Evolutionary conservation across 2,113 vertebrate genomes (phyloP), one percentile per base, ranked within the genome.

Genomic region (Rhea pennata): DNA sequence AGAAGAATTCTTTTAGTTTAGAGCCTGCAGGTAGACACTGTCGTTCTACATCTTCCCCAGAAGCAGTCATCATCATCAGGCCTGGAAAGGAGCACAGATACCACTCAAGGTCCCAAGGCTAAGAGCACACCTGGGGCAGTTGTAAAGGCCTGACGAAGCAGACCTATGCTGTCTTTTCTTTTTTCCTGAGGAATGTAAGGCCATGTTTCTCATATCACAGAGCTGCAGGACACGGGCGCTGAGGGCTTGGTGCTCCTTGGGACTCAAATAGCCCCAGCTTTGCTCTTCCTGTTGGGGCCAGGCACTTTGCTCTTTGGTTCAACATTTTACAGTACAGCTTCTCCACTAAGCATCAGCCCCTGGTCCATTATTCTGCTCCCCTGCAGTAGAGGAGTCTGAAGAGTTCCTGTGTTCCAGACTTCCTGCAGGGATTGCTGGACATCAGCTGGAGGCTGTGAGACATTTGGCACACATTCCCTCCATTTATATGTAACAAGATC

Each of bases 331-430:
- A 20, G 23, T 46, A 42, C 56, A 72, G 26, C 62, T 70, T n/a
- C 16, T 54, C 27, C 40, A 48, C 51, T 58, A 21, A 24, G 44
- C 58, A 62, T 8, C 40, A 9, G n/a, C 12, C 19, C 39, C 46
- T 27, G 3, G 40, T 27, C n/a, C 51, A 56, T 85, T 29, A 21
- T 21, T 27, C 7, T n/a, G 24, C 24, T 27, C 6, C 13, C 20
- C 44, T 39, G 56, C 33, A 23, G 22, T 0, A 71, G 64, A 66
- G 56, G 56, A 54, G 10, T 26, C 69, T 65, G 69, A 71, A 87
- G n/a, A 0, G 0, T 58, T 91, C 59, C 22, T 4, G 15, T 67
- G 26, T 19, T 36, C n/a, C 69, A 26, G 5, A 15, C n/a, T 65
- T 75, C 69, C 78, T 84, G 29, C 44, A 84, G 26, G 73, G 44